phyloP scores from a whole-genome alignment of 2,113 vertebrate species.

The Callipepla californica region DNA sequence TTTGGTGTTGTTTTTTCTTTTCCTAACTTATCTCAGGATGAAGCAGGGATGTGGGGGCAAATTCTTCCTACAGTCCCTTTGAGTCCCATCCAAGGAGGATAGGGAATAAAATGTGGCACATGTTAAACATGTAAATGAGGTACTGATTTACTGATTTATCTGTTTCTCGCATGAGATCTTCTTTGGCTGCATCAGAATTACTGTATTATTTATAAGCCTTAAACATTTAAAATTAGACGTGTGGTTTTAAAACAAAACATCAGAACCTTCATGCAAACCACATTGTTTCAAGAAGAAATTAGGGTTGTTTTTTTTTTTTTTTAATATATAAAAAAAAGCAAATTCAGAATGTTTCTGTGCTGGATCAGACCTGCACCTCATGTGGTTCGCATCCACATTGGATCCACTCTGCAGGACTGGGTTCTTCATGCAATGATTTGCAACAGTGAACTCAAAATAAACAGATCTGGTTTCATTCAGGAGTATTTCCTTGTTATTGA shows the following conservation, averaged over 20 bases:
- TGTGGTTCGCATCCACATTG: slow-evolving; percentile 55
- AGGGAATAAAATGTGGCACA: slow-evolving; percentile 69
- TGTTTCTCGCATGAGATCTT: slow-evolving; percentile 72
- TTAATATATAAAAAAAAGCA: background rate
- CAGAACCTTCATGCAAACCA: slow-evolving; percentile 78
- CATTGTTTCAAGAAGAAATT: slow-evolving; percentile 73
- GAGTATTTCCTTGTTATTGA: slow-evolving; percentile 70
- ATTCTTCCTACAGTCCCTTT: slow-evolving; percentile 61
- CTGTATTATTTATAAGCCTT: slow-evolving; percentile 76
- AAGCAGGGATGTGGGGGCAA: slow-evolving; percentile 53
- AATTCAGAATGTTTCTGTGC: slow-evolving; percentile 58
- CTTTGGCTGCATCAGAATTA: slow-evolving; percentile 66
- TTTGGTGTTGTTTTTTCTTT: background rate
- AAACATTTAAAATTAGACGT: slow-evolving; percentile 77
- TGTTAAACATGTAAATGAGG: slow-evolving; percentile 73
- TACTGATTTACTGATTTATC: slow-evolving; percentile 65
- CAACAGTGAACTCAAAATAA: slow-evolving; percentile 69
- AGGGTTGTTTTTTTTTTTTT: background rate
- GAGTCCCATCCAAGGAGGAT: slow-evolving; percentile 65
- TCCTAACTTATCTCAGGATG: slow-evolving; percentile 24
- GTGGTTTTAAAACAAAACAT: slow-evolving; percentile 77
- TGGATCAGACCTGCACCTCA: slow-evolving; percentile 67
- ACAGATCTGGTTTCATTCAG: slow-evolving; percentile 72
- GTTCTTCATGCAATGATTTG: slow-evolving; percentile 56
- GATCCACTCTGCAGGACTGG: slow-evolving; percentile 33